phyloP scores from a whole-genome alignment of 2,888 invertebrate genomes.

The Machimus atricapillus region DNA sequence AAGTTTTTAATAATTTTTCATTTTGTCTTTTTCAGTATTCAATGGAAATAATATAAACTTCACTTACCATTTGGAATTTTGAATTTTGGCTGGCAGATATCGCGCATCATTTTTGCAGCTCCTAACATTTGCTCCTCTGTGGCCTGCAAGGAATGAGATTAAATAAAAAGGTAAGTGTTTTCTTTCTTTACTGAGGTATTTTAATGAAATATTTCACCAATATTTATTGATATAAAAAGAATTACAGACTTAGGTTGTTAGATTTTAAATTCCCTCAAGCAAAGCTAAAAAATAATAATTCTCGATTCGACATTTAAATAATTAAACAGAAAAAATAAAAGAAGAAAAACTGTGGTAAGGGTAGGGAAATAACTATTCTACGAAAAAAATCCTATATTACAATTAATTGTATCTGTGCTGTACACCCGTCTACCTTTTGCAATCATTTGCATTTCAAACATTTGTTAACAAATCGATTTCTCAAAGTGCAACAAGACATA shows the following conservation, averaged over 20 bases:
- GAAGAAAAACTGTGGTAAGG: too few species aligned
- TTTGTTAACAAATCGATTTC: too few species aligned
- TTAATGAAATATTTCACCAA: neutral
- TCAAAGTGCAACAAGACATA: too few species aligned
- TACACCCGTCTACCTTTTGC: too few species aligned
- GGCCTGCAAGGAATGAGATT: slow-evolving; percentile 1
- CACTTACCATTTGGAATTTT: slow-evolving; percentile 66
- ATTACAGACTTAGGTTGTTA: neutral
- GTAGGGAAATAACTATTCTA: too few species aligned
- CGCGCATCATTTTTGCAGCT: slow-evolving; percentile 67
- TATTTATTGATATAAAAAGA: neutral
- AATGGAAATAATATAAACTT: too few species aligned
- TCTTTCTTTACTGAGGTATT: neutral
- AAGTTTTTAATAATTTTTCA: neutral
- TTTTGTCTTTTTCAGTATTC: neutral
- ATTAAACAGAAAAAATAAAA: too few species aligned
- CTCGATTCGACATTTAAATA: too few species aligned
- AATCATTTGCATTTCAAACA: too few species aligned
- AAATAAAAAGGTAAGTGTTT: neutral
- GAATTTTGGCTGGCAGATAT: slow-evolving; percentile 68
- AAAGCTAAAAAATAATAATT: too few species aligned
- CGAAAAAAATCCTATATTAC: too few species aligned
- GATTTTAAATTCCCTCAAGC: neutral
- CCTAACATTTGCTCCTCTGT: slow-evolving; percentile 66
- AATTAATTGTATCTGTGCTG: too few species aligned